Evolutionary conservation across 2,888 invertebrate genomes (phyloP), one percentile per base, ranked within the genome.

Genomic region (Andrena flavipes): DNA sequence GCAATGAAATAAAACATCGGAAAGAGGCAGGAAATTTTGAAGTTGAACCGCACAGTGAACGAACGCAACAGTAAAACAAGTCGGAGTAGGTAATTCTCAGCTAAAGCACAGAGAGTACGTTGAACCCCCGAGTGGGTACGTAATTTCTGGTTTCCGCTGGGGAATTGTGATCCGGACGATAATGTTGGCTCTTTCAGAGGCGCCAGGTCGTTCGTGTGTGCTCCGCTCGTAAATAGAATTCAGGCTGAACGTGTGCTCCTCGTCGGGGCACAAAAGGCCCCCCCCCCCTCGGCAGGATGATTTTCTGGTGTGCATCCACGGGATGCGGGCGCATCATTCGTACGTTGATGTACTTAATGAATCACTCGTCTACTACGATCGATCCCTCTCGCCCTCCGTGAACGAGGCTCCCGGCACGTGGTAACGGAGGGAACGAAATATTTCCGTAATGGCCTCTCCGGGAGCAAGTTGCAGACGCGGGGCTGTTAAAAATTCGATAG

Each of bases 311-410:
- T 23, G 54, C 73, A 74, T 48, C 42, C 73, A 29, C 29, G 54
- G 20, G 54, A 16, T 23, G 10, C 73, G 67, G 56, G 73, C 35
- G 54, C 73, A 73, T 73, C 65, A 42, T 54, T 73, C 26, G 65
- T 42, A 65, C 65, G 73, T 54, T 54, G 26, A 35, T 65, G 64
- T 73, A 68, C 72, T 76, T 51, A 29, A 73, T 76, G 76, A 76
- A 63, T 76, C 76, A 74, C 54, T 73, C 67, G 56, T 74, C 74
- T 62, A 33, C 72, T 2, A 42, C 74, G 74, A 42, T 76, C 63
- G 62, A 65, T 76, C 20, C 74, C 76, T 30, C 62, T 48, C 42
- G 42, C 42, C 42, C 13, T 23, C 20, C 56, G 23, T 10, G 23
- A 26, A 8, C 20, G 8, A 29, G 65, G 64, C 54, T 65, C 51